Evolutionary conservation across 2,888 invertebrate genomes (phyloP).

Genomic region (Ectemnius cavifrons): DNA sequence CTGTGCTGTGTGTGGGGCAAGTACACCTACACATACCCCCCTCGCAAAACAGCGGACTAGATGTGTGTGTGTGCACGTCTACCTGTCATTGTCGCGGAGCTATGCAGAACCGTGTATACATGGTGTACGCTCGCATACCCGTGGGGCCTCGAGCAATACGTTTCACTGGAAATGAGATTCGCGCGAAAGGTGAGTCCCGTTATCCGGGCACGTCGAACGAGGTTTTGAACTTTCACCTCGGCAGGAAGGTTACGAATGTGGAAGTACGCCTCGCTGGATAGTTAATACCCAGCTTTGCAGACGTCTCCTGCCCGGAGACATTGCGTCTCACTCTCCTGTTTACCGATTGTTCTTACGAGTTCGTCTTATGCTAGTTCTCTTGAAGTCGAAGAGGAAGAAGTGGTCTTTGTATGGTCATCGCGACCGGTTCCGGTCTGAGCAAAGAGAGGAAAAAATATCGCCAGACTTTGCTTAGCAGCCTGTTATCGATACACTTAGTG

Average conservation of each 20-base stretch:
- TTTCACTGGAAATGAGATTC: slow-evolving; percentile 52
- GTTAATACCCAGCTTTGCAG: slow-evolving; percentile 22
- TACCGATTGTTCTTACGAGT: background rate
- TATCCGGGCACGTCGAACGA: slow-evolving; percentile 53
- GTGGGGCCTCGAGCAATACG: slow-evolving; percentile 35
- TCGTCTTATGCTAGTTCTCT: background rate
- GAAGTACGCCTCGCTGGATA: slow-evolving; percentile 50
- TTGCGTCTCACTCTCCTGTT: background rate
- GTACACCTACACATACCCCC: background rate
- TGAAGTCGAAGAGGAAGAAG: no score
- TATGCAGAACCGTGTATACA: slow-evolving; percentile 45
- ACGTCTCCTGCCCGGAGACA: no score
- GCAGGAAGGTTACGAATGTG: slow-evolving; percentile 37
- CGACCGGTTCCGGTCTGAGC: background rate
- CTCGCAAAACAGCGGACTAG: slow-evolving; percentile 47
- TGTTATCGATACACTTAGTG: slow-evolving; percentile 27
- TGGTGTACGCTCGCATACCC: slow-evolving; percentile 37
- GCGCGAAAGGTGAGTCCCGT: slow-evolving; percentile 33
- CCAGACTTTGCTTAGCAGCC: slow-evolving; percentile 18
- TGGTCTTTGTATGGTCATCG: background rate
- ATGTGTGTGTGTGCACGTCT: slow-evolving; percentile 33
- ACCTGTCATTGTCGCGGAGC: slow-evolving; percentile 44
- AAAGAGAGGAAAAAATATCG: slow-evolving; percentile 1
- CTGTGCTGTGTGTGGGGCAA: no score
- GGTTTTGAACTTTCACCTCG: slow-evolving; percentile 71